These are phyloP conservation scores for Cricetomys ansorgei DNA, from an alignment of 2,113 vertebrate species.

Conservation along the genomic window DNA sequence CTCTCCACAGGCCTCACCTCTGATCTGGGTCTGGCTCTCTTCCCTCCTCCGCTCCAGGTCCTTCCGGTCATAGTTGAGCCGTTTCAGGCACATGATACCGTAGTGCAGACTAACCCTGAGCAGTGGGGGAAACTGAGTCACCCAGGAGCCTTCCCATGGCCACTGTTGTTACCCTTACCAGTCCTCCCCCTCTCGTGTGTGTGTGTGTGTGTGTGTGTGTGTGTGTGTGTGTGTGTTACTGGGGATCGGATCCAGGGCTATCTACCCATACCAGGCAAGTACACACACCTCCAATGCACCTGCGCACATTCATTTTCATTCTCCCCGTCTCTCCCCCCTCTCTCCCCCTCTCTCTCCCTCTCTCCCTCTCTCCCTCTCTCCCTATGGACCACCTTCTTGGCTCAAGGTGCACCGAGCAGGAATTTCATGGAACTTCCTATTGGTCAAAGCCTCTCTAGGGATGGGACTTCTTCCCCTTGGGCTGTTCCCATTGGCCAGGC, in stretches of 20 bases:
- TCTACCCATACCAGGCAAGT: background rate
- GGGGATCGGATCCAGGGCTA: no score
- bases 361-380: background rate
- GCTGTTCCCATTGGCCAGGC: background rate
- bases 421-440: background rate
- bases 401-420: background rate
- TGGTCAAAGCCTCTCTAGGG: background rate
- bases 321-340: no score
- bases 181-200: no score
- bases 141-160: background rate
- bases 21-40: slow-evolving; percentile 92
- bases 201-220: background rate
- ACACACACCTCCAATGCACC: background rate
- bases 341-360: no score
- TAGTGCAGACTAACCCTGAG: slow-evolving; percentile 96
- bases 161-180: background rate
- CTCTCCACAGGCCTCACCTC: slow-evolving; percentile 84
- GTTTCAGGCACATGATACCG: slow-evolving; percentile 97
- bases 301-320: no score
- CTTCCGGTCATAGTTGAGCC: slow-evolving; percentile 95
- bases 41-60: slow-evolving; percentile 94
- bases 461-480: background rate
- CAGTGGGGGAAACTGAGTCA: background rate
- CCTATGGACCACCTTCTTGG: background rate
- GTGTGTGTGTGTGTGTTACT: background rate